These are phyloP conservation scores for Hafferia zeledoni DNA, from an alignment of 2,797 vertebrate genomes.

Conservation along the genomic window DNA sequence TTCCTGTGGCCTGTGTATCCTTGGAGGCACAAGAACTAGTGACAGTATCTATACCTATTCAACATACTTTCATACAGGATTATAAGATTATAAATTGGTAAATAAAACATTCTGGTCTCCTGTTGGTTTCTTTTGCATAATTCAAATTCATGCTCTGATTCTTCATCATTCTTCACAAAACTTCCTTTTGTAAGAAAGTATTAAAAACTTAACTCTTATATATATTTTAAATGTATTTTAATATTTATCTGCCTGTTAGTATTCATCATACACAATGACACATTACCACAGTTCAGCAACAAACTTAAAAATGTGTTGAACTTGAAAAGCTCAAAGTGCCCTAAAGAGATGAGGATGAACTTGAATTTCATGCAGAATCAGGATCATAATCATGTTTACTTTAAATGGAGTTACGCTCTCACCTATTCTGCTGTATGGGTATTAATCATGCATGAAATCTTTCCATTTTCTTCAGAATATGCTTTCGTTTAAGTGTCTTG, in stretches of 20 bases:
- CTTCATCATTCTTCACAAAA: neutral
- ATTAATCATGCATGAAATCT: slow-evolving; percentile 21
- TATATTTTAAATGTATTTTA: neutral
- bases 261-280: neutral
- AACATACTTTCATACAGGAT: neutral
- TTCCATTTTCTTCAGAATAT: neutral
- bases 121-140: neutral
- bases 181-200: neutral
- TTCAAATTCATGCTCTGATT: neutral
- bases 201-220: neutral
- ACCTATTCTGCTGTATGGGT: neutral
- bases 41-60: neutral
- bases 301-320: neutral
- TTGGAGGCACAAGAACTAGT: neutral
- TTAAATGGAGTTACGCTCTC: slow-evolving; percentile 4
- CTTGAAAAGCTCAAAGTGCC: neutral
- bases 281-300: neutral
- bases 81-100: neutral
- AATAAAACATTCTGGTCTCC: neutral
- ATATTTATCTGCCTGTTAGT: neutral
- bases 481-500: neutral
- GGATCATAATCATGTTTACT: slow-evolving; percentile 2
- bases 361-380: slow-evolving; percentile 14
- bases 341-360: neutral
- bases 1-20: neutral